Conservation (phyloP, 2,797 vertebrate species). For the Hydrolagus colliei region DNA sequence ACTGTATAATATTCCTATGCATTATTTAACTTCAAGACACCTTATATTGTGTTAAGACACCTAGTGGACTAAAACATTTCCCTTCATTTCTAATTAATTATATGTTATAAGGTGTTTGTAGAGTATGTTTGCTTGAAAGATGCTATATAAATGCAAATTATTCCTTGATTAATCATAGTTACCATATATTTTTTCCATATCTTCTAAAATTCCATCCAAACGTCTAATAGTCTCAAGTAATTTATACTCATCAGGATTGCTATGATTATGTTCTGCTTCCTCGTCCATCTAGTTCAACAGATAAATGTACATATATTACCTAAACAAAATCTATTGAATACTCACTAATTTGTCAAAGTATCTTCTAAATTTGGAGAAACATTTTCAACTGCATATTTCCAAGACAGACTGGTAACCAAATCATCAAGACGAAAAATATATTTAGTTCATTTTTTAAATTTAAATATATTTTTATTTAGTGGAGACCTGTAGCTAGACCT, state of each 20-base stretch:
- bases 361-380: background rate
- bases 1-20: too few relatives aligned
- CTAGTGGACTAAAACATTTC: too few relatives aligned
- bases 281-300: constrained; percentile 13
- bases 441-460: background rate
- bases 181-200: constrained; percentile 23
- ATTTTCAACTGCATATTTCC: background rate
- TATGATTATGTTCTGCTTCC: background rate
- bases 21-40: too few relatives aligned
- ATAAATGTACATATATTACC: background rate
- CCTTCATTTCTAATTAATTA: too few relatives aligned
- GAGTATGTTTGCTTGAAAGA: too few relatives aligned
- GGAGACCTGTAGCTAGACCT: too few relatives aligned
- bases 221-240: constrained; percentile 16
- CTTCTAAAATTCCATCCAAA: constrained; percentile 4
- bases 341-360: background rate
- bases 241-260: background rate
- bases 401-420: background rate
- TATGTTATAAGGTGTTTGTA: too few relatives aligned
- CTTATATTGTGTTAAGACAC: too few relatives aligned
- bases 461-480: background rate
- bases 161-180: background rate
- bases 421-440: background rate
- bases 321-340: background rate
- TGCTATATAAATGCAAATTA: background rate